Conservation (phyloP, 2,888 invertebrate genomes). For the Alcis repandata region DNA sequence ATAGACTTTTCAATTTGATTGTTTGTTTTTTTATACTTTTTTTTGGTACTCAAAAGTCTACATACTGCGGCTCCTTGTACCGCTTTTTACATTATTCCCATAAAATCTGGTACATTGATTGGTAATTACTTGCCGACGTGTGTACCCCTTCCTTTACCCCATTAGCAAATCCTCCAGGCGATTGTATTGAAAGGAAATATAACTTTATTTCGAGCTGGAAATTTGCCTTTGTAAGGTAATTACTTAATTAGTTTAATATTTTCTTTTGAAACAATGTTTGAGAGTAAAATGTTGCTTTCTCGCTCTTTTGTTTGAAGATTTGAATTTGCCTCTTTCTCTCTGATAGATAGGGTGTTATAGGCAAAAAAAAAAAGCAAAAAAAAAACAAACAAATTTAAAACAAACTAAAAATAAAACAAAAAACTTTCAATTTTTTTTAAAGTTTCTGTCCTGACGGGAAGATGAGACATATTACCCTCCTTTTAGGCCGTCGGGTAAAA, state of each 20-base stretch:
- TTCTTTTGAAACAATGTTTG: neutral
- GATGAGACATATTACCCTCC: too few relatives aligned
- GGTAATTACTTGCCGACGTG: slow-evolving; percentile 23
- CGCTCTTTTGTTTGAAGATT: neutral
- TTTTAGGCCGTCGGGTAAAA: too few relatives aligned
- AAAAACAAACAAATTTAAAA: too few relatives aligned
- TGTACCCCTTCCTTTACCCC: slow-evolving; percentile 20
- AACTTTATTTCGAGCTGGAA: neutral
- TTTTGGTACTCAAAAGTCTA: neutral
- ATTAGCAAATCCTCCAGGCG: slow-evolving; percentile 20
- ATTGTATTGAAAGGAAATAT: slow-evolving; percentile 21
- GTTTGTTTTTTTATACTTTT: too few relatives aligned
- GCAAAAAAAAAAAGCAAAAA: too few relatives aligned
- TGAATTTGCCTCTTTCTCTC: too few relatives aligned
- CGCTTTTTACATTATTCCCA: slow-evolving; percentile 22
- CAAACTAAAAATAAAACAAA: too few relatives aligned
- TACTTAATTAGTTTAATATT: neutral
- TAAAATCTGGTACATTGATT: slow-evolving; percentile 29
- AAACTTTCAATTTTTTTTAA: too few relatives aligned
- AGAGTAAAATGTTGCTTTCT: too few relatives aligned
- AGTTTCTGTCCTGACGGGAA: too few relatives aligned
- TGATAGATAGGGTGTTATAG: too few relatives aligned
- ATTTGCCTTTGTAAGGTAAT: neutral
- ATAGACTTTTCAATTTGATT: too few relatives aligned
- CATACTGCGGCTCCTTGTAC: slow-evolving; percentile 10